Conservation (phyloP, 2,113 vertebrate genomes). For the Picathartes gymnocephalus region DNA sequence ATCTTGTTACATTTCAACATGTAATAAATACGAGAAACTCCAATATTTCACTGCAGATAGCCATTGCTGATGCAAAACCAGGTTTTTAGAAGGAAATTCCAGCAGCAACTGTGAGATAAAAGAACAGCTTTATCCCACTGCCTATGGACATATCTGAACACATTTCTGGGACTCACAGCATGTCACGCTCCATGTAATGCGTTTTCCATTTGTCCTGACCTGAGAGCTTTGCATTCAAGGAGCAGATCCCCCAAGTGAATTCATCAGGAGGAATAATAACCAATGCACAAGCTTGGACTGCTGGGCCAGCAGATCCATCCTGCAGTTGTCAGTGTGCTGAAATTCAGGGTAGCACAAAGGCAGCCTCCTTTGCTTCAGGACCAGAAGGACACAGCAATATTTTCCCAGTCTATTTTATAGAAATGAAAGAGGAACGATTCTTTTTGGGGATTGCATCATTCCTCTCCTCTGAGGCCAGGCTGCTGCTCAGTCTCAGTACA, state of each 20-base stretch:
- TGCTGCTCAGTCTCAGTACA: background rate
- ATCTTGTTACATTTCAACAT: background rate
- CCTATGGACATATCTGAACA: background rate
- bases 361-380: background rate
- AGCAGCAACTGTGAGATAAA: constrained; percentile 13
- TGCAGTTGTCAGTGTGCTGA: background rate
- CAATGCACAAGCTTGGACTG: background rate
- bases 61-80: background rate
- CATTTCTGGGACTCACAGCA: background rate
- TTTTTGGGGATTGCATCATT: background rate
- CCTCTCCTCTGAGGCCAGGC: background rate
- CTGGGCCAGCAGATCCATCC: constrained; percentile 18
- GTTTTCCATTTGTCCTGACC: constrained; percentile 1
- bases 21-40: background rate
- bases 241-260: background rate
- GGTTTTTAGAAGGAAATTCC: background rate
- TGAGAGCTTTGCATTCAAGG: background rate
- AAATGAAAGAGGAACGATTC: background rate
- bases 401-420: background rate
- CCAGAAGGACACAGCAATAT: background rate
- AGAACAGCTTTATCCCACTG: background rate
- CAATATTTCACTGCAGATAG: background rate
- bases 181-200: background rate
- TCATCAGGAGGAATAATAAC: constrained; percentile 6
- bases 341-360: background rate